phyloP scores from a whole-genome alignment of 2,113 vertebrate species.

The Fregetta grallaria region DNA sequence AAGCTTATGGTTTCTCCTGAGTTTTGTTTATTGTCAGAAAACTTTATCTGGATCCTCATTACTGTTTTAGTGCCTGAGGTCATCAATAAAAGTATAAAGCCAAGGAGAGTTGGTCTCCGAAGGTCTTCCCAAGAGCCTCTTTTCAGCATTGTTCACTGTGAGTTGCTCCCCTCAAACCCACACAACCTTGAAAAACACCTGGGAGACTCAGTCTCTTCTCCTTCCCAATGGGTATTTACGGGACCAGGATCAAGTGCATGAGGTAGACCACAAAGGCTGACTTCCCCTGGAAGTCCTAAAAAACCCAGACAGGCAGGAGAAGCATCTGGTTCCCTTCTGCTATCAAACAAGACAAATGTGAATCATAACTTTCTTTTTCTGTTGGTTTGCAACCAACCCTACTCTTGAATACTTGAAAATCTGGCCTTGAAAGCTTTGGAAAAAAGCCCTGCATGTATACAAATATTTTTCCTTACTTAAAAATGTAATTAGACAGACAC shows the following conservation, averaged over 20 bases:
- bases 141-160: background rate
- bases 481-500: background rate
- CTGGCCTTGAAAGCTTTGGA: background rate
- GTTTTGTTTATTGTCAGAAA: background rate
- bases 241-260: background rate
- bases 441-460: background rate
- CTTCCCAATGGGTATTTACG: background rate
- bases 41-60: no score
- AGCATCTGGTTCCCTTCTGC: background rate
- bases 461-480: background rate
- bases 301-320: background rate
- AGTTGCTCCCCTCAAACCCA: background rate
- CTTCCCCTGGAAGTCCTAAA: background rate
- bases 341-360: background rate
- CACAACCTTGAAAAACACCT: background rate
- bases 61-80: background rate
- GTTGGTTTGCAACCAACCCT: background rate
- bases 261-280: background rate
- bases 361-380: background rate
- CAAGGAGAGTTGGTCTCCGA: background rate
- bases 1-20: background rate
- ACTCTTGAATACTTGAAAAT: background rate
- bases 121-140: background rate
- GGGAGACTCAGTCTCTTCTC: background rate
- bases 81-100: background rate